These are phyloP conservation scores for Drosophila demipolita DNA, from an alignment of 2,888 invertebrate genomes.

Conservation along the genomic window DNA sequence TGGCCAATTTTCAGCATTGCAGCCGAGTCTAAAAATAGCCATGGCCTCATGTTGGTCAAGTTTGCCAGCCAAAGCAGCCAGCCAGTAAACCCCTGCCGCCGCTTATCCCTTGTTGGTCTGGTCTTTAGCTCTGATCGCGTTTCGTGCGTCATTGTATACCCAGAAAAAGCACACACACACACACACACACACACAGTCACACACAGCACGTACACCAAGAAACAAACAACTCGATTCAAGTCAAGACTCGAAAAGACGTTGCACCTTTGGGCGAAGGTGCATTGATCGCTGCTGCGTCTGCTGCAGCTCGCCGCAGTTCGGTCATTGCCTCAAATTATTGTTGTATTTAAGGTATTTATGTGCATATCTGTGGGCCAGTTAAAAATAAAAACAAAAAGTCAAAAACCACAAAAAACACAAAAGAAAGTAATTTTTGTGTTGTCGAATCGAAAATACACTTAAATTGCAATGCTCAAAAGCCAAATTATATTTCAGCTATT, in stretches of 20 bases:
- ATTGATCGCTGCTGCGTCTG: slow-evolving; percentile 67
- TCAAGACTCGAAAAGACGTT: slow-evolving; percentile 60
- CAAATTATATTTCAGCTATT: background rate
- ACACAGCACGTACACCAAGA: slow-evolving; percentile 9
- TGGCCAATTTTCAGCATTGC: slow-evolving; percentile 49
- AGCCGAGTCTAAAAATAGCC: slow-evolving; percentile 67
- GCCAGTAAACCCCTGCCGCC: background rate
- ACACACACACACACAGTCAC: background rate
- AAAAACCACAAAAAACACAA: background rate
- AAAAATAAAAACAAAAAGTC: slow-evolving; percentile 8
- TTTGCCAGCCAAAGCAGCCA: slow-evolving; percentile 9
- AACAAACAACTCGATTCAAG: slow-evolving; percentile 25
- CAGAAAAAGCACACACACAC: slow-evolving; percentile 45
- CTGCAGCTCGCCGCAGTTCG: slow-evolving; percentile 34
- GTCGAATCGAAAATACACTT: slow-evolving; percentile 11
- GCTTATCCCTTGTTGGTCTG: slow-evolving; percentile 20
- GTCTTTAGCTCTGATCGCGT: slow-evolving; percentile 66
- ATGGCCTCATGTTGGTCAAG: slow-evolving; percentile 75
- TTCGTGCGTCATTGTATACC: slow-evolving; percentile 77
- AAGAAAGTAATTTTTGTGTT: background rate
- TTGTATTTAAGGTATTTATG: slow-evolving; percentile 50
- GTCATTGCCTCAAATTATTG: slow-evolving; percentile 61
- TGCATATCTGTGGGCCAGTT: slow-evolving; percentile 32
- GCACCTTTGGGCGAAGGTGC: slow-evolving; percentile 77
- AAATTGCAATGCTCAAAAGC: background rate